Base-by-base conservation (phyloP, 2,113 vertebrate species). In the Andinoacara biseriatus region DNA sequence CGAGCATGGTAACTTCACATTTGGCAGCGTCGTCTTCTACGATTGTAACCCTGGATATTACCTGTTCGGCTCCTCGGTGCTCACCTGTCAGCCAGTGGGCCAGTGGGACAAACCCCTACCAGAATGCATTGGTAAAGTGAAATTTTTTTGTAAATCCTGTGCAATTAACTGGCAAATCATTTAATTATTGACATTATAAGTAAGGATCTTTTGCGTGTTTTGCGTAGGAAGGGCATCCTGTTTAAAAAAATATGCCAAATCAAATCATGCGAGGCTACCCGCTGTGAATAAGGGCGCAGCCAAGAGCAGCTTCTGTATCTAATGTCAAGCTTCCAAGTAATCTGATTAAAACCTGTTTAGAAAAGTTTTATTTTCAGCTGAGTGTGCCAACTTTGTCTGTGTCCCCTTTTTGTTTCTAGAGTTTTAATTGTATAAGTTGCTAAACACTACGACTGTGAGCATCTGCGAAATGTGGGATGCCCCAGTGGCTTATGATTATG, bases 21-120 rank as follows among this genome's bases (percentile, higher is more conserved):
- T 98, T 15, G 98, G 98, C 58, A 99, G 97, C 7, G 97, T 99
- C 61, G 98, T 99, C 74, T 99, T 99, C 91, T 99, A 97, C 74
- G 97, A 98, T 94, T 99, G 98, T 88, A 99, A 97, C 93, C 97
- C 98, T n/a, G 98, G 98, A 67, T 97, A 98, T 93, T 97, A 96
- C 94, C 95, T 99, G 87, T 99, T 99, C 83, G 98, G 98, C 29
- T 99, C 98, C 74, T 97, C 98, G 1, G 96, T 99, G 86, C 96
- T 99, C 85, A 96, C 97, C 91, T 99, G 98, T 87, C 98, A 97
- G 54, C 98, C 98, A 3, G 96, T 95, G 84, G 97, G 98, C 29
- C 96, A 98, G 24, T 99, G 98, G 98, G 98, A 99, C 93, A 99
- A 98, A 90, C 96, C 97, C 81, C 94, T 99, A 17, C 98, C 98